Evolutionary conservation across 2,113 vertebrate species (phyloP).

Genomic region (Psilopogon haemacephalus): DNA sequence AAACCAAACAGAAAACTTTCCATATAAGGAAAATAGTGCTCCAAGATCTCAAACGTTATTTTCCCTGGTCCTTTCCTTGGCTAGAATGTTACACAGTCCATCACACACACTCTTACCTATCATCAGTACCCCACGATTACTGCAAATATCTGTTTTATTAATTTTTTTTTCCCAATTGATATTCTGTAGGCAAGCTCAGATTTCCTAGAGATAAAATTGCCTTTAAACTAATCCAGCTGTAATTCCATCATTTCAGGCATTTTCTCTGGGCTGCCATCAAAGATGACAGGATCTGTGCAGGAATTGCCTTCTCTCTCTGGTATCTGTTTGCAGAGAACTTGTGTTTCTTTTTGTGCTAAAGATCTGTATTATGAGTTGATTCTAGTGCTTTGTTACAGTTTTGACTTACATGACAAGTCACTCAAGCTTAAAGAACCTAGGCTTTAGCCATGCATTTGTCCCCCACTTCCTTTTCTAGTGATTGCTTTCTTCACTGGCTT

Average conservation of each 20-base stretch:
- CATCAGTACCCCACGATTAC: neutral
- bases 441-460: neutral
- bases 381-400: neutral
- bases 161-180: neutral
- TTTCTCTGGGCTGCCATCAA: neutral
- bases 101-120: no score
- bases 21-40: neutral
- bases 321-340: neutral
- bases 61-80: neutral
- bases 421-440: neutral
- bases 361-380: neutral
- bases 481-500: neutral
- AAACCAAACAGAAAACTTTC: neutral
- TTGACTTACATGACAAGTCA: fast-evolving
- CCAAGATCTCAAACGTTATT: neutral
- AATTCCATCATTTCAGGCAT: neutral
- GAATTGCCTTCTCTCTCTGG: neutral
- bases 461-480: neutral
- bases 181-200: neutral
- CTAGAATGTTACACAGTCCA: neutral
- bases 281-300: neutral
- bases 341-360: neutral
- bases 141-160: neutral
- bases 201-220: neutral
- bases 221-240: neutral